Base-by-base conservation (phyloP, 2,888 invertebrate genomes). In the Tachystola acroxantha region DNA sequence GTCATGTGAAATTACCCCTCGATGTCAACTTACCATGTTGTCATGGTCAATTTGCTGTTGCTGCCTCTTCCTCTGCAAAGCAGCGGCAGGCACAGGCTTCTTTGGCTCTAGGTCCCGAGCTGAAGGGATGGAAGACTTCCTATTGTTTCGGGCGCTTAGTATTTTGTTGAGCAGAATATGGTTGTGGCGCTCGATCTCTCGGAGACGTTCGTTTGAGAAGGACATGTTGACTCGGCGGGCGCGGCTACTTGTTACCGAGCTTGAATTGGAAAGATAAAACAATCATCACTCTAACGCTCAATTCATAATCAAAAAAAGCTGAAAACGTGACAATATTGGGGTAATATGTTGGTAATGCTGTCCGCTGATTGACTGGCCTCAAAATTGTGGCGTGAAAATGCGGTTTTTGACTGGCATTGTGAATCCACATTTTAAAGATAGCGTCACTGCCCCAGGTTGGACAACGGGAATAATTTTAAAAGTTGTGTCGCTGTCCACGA, bases 181-280 rank as follows among this genome's bases (percentile, higher is more conserved):
- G 54, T 90, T 90, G 53, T 90, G 89, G 1, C 90, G 72, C 47
- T 90, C 89, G 10, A 90, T 90, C 52, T 90, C 90, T 0, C 90
- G 76, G 34, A 90, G 69, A 2, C 89, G 75, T n/a, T 88, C 88
- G 58, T 90, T 90, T 0, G 89, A 71, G 52, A 90, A 90, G 7
- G 89, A 87, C 88, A 87, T 88, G 55, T 88, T 87, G 34, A 78
- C 54, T 9, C 86, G 67, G 0, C 74, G 62, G 0, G 70, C 67
- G 20, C 61, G 52, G 0, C 71, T 66, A 1, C 73, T 58, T 1
- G 74, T 70, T 1, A 76, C 45, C 1, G 81, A 81, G 0, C 85
- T 86, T 58, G 11, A n/a, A 42, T 9, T 36, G 39, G 13, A 1
- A 12, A 31, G 10, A n/a, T n/a, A n/a, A n/a, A n/a, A n/a, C n/a